phyloP scores from a whole-genome alignment of 30 jellyfish, hydroid and myxozoan species.

The Sanderia malayensis region DNA sequence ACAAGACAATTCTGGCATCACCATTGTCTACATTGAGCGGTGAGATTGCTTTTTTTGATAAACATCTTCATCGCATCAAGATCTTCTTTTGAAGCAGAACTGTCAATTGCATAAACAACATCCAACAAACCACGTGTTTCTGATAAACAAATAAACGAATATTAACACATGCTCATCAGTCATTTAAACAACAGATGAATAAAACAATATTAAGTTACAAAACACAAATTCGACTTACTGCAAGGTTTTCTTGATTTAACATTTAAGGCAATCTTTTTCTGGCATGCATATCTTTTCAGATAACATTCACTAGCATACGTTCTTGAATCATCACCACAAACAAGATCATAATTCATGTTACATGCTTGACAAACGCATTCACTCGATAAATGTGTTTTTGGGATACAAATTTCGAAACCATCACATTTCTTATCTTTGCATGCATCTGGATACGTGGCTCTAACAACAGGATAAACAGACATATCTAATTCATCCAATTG shows the following conservation, averaged over 20 bases:
- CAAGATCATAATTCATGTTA: conserved; percentile 33
- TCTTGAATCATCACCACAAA: conserved; percentile 74
- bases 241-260: conserved; percentile 31
- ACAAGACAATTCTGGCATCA: conserved; percentile 15
- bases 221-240: conserved; percentile 45
- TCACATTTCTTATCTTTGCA: conserved; percentile 51
- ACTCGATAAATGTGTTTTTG: conserved; percentile 11
- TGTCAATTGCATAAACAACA: conserved; percentile 51
- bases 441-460: conserved; percentile 66
- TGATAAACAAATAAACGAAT: conserved; percentile 18
- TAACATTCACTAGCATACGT: conserved; percentile 78
- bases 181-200: no score
- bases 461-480: conserved; percentile 46
- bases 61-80: conserved; percentile 22
- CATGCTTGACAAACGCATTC: conserved; percentile 56
- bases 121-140: conserved; percentile 29
- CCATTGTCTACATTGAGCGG: conserved; percentile 31
- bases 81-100: conserved; percentile 18
- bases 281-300: conserved; percentile 60
- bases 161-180: no score
- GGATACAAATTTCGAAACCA: conserved; percentile 21
- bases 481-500: conserved; percentile 47
- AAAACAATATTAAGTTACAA: no score
- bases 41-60: conserved; percentile 7
- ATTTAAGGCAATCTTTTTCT: conserved; percentile 7